Percentiles rank a stretch among this genome's conserved stretches.
Evolutionary conservation across 23 tunicate species (phyloP).

Genomic region (Halocynthia aurantium): DNA sequence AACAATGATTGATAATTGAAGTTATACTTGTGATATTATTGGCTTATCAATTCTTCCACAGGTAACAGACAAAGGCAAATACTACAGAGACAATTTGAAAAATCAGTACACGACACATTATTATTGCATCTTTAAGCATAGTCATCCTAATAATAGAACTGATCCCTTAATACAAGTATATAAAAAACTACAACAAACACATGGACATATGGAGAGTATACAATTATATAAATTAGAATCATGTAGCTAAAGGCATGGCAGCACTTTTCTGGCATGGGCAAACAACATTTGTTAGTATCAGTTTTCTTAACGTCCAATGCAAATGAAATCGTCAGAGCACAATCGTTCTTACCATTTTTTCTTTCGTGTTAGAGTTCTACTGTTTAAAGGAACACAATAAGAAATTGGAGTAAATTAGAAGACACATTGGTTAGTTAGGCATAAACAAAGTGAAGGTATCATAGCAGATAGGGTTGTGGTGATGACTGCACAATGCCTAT

Average conservation of each 20-base stretch:
- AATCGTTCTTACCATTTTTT: slow-evolving; percentile 19
- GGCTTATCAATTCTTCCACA: no score
- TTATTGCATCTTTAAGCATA: no score
- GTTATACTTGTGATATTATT: no score
- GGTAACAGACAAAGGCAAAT: no score
- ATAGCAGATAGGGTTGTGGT: slow-evolving; percentile 1
- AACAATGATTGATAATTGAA: no score
- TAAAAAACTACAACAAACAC: not conserved
- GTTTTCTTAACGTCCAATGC: not conserved
- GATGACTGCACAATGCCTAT: not conserved
- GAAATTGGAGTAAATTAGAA: not conserved
- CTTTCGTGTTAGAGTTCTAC: slow-evolving; percentile 21
- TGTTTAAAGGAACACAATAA: not conserved
- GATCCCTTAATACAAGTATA: no score
- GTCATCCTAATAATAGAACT: no score
- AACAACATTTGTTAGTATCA: slow-evolving; percentile 3
- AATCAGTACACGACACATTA: no score
- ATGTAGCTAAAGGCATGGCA: not conserved
- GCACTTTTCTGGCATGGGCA: not conserved
- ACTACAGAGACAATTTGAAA: no score
- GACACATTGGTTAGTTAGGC: not conserved
- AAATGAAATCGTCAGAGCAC: not conserved
- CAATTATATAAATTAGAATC: not conserved
- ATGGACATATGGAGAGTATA: slow-evolving; percentile 2
- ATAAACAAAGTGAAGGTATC: not conserved